Conservation (phyloP, 23 tunicate species). For the Halocynthia roretzi region DNA sequence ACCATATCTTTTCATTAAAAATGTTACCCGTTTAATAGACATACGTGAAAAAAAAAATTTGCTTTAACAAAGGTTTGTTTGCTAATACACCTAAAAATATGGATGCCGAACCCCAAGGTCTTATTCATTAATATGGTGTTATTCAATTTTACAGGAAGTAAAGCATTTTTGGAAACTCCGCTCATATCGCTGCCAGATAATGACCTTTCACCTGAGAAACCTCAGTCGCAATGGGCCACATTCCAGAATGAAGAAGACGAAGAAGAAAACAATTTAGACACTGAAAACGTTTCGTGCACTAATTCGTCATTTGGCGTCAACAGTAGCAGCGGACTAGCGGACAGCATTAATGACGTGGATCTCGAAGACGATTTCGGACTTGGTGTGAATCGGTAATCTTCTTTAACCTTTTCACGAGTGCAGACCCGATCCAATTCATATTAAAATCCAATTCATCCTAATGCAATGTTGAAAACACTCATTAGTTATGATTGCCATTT, state of each 20-base stretch:
- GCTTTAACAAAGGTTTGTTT: too few species aligned
- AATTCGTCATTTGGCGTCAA: constrained; percentile 42
- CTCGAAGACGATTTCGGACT: constrained; percentile 38
- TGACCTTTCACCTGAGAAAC: constrained; percentile 75
- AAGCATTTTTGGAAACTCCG: too few species aligned
- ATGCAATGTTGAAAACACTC: neutral
- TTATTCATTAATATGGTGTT: too few species aligned
- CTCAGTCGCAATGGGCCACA: constrained; percentile 61
- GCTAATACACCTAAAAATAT: too few species aligned
- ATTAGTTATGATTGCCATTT: neutral
- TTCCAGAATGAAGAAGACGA: constrained; percentile 72
- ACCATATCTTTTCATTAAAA: too few species aligned
- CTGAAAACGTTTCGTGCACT: constrained; percentile 8
- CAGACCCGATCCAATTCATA: too few species aligned
- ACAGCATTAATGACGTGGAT: constrained; percentile 39
- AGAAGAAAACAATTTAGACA: neutral
- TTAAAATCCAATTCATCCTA: neutral
- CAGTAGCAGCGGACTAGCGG: constrained; percentile 50
- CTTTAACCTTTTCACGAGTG: neutral
- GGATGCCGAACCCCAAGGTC: too few species aligned
- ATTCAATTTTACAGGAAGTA: too few species aligned
- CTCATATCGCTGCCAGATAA: constrained; percentile 20
- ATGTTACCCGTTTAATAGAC: too few species aligned
- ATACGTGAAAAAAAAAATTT: too few species aligned
- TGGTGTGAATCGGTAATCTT: constrained; percentile 4